Base-by-base conservation (phyloP, 2,888 invertebrate species). In the Ochropacha duplaris region DNA sequence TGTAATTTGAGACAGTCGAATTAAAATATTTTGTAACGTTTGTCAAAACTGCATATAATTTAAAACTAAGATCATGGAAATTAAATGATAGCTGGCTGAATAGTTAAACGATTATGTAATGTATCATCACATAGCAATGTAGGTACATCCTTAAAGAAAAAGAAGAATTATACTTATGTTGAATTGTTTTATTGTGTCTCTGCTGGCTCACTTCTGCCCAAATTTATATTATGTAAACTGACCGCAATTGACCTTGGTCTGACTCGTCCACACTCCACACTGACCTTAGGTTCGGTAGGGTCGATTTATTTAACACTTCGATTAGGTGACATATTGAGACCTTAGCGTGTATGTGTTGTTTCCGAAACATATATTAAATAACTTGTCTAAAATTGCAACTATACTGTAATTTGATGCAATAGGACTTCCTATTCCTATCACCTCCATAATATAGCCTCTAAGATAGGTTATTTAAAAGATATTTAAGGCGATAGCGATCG, bases 171-270 rank as follows among this genome's bases (percentile, higher is more conserved):
- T n/a, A n/a, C n/a, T n/a, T 31, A 26, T 26, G n/a, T n/a, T 50
- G 3, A 0, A 26, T 50, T 50, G 4, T 28, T 50, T 26, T 12
- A 50, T 24, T 24, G 14, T 50, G 2, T 50, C 4, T 1, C 14
- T 24, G 6, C 49, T 9, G n/a, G 12, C 36, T n/a, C 22, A 49
- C 3, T 11, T 5, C n/a, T 5, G 5, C 62, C 68, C 70, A 71
- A 71, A 78, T 2, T 14, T 34, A 67, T 79, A 74, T 85, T 84
- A 87, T 75, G 78, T 86, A 79, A 86, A 76, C 75, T 39, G 68
- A 68, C 58, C 60, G 68, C 57, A 58, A 61, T 66, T 72, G 77
- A 76, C 84, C 85, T 86, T 81, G 77, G 76, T 68, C 64, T 11
- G 11, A 50, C 62, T 65, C 71, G 75, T 67, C 68, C 68, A 60